Percentiles rank a stretch among this genome's conserved stretches.
Evolutionary conservation across 1,140 invertebrate species (phyloP).

Genomic region (Idris sp.): DNA sequence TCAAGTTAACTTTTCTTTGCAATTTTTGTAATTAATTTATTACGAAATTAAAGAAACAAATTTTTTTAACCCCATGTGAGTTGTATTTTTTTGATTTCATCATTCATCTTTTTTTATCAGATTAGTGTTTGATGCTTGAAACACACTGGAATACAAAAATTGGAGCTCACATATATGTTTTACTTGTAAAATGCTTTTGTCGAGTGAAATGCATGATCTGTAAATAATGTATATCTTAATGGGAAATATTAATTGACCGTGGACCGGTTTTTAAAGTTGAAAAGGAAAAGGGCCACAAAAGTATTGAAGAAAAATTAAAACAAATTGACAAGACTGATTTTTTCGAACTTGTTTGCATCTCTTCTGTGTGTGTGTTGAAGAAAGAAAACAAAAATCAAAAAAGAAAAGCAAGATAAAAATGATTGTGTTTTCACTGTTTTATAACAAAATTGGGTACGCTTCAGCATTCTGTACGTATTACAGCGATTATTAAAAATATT

Average conservation of each 20-base stretch:
- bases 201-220: conserved; percentile 64
- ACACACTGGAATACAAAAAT: conserved; percentile 6
- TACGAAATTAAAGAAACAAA: too few species aligned
- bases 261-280: conserved; percentile 65
- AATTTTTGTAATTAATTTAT: too few species aligned
- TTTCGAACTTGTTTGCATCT: too few species aligned
- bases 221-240: conserved; percentile 67
- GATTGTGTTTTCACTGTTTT: conserved; percentile 68
- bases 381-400: too few species aligned
- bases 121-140: too few species aligned
- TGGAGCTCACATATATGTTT: conserved; percentile 22
- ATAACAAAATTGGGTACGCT: conserved; percentile 65
- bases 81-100: too few species aligned
- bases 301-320: conserved; percentile 1
- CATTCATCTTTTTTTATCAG: too few species aligned
- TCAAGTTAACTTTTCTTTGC: too few species aligned
- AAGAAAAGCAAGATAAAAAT: too few species aligned
- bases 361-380: too few species aligned
- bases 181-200: conserved; percentile 66
- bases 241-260: conserved; percentile 69
- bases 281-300: conserved; percentile 18
- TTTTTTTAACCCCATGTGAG: too few species aligned
- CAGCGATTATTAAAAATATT: conserved; percentile 69
- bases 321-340: too few species aligned
- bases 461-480: conserved; percentile 66